These are phyloP conservation scores for Drosophila insularis DNA, from an alignment of 1,140 invertebrate species.

Conservation along the genomic window DNA sequence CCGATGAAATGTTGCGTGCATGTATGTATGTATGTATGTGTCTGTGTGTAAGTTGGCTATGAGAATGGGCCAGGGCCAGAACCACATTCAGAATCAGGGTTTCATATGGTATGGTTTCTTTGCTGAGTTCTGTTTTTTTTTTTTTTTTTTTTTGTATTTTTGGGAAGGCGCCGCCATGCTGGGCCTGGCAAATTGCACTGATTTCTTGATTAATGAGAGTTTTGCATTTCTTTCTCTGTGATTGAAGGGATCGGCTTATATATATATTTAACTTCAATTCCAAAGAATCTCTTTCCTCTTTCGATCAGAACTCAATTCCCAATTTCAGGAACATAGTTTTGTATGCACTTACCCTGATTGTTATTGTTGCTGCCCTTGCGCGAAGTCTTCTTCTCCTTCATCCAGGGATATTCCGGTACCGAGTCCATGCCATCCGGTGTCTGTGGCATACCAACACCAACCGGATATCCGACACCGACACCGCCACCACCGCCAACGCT, in stretches of 20 bases:
- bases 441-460: conserved; percentile 79
- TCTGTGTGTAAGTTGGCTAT: conserved; percentile 43
- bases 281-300: background rate
- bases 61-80: conserved; percentile 17
- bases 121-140: conserved; percentile 1
- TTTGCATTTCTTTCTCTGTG: conserved; percentile 55
- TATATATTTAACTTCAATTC: background rate
- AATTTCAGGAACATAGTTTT: background rate
- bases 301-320: background rate
- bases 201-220: conserved; percentile 79
- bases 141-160: conserved; percentile 16
- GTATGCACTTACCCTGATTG: conserved; percentile 90
- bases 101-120: conserved; percentile 1
- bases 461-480: conserved; percentile 81
- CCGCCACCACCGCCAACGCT: conserved; percentile 83
- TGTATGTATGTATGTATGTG: conserved; percentile 41
- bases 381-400: conserved; percentile 98
- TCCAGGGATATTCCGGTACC: conserved; percentile 97
- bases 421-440: conserved; percentile 86
- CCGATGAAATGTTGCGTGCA: conserved; percentile 45
- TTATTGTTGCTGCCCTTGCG: conserved; percentile 90
- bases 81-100: conserved; percentile 7
- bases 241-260: conserved; percentile 10
- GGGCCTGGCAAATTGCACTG: conserved; percentile 68
- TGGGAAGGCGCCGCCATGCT: conserved; percentile 65